Evolutionary conservation across 2,113 vertebrate genomes (phyloP), one percentile per base, ranked within the genome.

Genomic region (Hassar affinis): DNA sequence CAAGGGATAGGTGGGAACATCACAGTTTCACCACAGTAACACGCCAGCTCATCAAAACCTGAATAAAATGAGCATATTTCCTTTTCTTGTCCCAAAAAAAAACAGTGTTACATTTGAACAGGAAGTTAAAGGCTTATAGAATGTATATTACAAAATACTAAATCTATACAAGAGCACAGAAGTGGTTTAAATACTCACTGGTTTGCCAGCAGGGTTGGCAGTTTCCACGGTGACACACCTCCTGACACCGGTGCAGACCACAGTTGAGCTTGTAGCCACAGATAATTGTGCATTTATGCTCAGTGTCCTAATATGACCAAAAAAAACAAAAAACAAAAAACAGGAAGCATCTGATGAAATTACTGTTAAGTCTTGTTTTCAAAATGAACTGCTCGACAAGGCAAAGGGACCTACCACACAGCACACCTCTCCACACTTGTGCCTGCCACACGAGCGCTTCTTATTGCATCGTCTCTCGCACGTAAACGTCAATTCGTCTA

Each of bases 161-260:
- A 6, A 45, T 25, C 22, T 14, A n/a, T 22, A 33, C 51, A 35
- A 20, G 49, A 25, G 6, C 68, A 56, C 25, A 52, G 3, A 76
- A 81, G 62, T 11, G 25, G 52, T 6, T 71, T 59, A 52, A 56
- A 72, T 30, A 95, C 97, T 95, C 90, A 99, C 98, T 96, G 83
- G 97, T 96, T 92, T 99, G 98, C 98, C 98, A 99, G 91, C 98
- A 99, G 0, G 95, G 95, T 86, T 96, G 97, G 91, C 98, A 99
- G 90, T 96, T 98, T 81, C 97, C 97, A 82, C 97, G 96, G 90
- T 99, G 98, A 91, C 98, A 99, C 22, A 95, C 94, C 82, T 99
- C 97, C 91, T 99, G 96, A 91, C 98, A 99, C 81, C 97, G 96
- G 33, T 99, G 98, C 88, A 98, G 95, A 87, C 97, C 97, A 86